Percentiles rank a stretch among this genome's conserved stretches.
Conservation (phyloP, 2,888 invertebrate species). For the Acholoe squamosa region DNA sequence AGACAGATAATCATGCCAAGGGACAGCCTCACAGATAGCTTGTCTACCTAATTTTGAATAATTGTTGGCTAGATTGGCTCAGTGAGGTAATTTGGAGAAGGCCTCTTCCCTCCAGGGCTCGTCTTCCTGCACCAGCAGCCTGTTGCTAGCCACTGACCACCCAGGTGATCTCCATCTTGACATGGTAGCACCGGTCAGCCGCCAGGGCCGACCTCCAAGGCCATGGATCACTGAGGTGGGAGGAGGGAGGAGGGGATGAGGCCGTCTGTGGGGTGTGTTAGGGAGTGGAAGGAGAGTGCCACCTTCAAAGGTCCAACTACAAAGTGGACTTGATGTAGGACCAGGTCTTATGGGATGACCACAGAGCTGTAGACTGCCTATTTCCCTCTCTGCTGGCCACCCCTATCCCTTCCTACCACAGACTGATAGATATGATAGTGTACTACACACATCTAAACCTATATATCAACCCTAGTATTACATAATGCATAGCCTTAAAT, state of each 20-base stretch:
- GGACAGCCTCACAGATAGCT: neutral
- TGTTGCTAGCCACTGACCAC: slow-evolving; percentile 9
- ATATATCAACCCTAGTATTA: too few relatives aligned
- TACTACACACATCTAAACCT: too few relatives aligned
- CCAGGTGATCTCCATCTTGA: neutral
- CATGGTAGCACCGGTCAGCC: neutral
- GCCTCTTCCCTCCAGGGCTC: neutral
- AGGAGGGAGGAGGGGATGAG: neutral
- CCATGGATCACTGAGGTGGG: neutral
- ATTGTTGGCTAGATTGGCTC: neutral
- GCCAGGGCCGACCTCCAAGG: neutral
- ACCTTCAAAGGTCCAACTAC: neutral
- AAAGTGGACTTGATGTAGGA: slow-evolving; percentile 29
- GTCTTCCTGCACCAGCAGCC: neutral
- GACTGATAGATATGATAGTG: too few relatives aligned
- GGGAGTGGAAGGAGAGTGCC: neutral
- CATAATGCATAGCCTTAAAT: too few relatives aligned
- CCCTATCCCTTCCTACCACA: too few relatives aligned
- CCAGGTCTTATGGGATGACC: slow-evolving; percentile 6
- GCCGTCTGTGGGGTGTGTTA: neutral
- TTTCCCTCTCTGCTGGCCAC: neutral
- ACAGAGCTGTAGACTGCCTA: slow-evolving; percentile 30
- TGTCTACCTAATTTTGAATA: slow-evolving; percentile 30
- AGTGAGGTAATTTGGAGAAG: neutral
- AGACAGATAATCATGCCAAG: neutral